Base-by-base conservation (phyloP, 2,797 vertebrate genomes). In the Megalops cyprinoides region DNA sequence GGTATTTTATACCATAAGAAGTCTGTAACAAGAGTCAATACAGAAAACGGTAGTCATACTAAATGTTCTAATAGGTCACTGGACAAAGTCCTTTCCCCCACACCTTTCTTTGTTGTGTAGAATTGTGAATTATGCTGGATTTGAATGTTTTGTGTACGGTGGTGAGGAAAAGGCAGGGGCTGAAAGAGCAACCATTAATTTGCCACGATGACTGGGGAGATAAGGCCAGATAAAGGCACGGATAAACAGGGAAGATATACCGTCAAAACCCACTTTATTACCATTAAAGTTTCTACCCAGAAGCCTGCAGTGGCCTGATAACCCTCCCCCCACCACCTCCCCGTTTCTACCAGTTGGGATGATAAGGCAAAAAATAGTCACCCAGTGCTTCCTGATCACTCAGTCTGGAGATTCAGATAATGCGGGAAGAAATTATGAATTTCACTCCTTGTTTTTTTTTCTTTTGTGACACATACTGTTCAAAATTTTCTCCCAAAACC, bases 171-270 rank as follows among this genome's bases (percentile, higher is more conserved):
- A 94, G 91, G 87, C 93, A 88, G 94, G 55, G 91, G 91, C 95
- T 96, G 95, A 96, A 97, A 96, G 95, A 96, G 95, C 95, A 94
- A 94, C 95, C 95, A 96, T 96, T 96, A 96, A 96, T 97, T 96
- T 96, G 96, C 94, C 95, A 94, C 93, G 96, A 97, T 96, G 95
- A 96, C 96, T 96, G 95, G 90, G 92, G 90, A 92, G 96, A 97
- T 96, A 96, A 95, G 94, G 90, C 85, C 89, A 94, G 95, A 96
- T 96, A 96, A 96, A 96, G 94, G 95, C 94, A 92, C 93, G 93
- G 95, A 96, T 96, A 96, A 96, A 92, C 92, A 82, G 92, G 91
- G 93, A 94, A 96, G 95, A 96, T 96, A 95, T 95, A 96, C 94
- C 95, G 96, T 96, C 96, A 96, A 94, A 95, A 95, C 95, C 93